Percentiles rank a stretch among this genome's conserved stretches.
These are phyloP conservation scores for Amphimallon solstitiale DNA, from an alignment of 2,888 invertebrate genomes.

Conservation along the genomic window DNA sequence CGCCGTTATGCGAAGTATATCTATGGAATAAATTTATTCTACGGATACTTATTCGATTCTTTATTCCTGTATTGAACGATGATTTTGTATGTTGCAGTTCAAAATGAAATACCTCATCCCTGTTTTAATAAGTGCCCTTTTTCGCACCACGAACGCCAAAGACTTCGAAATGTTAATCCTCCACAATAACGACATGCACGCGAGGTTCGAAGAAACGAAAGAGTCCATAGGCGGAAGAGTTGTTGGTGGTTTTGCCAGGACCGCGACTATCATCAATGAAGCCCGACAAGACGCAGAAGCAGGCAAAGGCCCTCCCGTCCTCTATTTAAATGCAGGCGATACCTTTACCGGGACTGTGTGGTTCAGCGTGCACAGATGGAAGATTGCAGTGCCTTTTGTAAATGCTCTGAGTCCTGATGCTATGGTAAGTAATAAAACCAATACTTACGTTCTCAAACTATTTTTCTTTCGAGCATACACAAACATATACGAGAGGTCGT, in stretches of 20 bases:
- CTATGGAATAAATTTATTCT: too few relatives aligned
- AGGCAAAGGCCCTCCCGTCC: conserved; percentile 71
- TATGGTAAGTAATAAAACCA: conserved; percentile 19
- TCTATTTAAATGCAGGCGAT: conserved; percentile 94
- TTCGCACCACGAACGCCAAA: neutral
- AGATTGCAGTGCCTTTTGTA: conserved; percentile 80
- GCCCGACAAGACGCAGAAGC: conserved; percentile 66
- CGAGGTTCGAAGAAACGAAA: conserved; percentile 84
- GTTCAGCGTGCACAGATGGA: conserved; percentile 85
- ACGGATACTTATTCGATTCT: too few relatives aligned
- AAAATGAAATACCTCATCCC: neutral
- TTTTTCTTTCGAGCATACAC: too few relatives aligned
- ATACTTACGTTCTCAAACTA: too few relatives aligned
- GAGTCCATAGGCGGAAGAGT: conserved; percentile 57
- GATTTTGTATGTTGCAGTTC: too few relatives aligned
- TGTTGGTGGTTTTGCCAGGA: conserved; percentile 86
- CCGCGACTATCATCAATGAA: conserved; percentile 71
- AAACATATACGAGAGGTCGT: too few relatives aligned
- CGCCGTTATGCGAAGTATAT: too few relatives aligned
- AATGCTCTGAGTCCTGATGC: conserved; percentile 86
- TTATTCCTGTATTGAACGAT: too few relatives aligned
- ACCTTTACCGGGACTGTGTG: conserved; percentile 91
- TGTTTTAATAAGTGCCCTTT: neutral
- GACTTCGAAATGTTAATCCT: conserved; percentile 77
- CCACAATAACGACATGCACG: conserved; percentile 94